Conservation (phyloP, 2,113 vertebrate genomes). For the Chloropsis cyanopogon region DNA sequence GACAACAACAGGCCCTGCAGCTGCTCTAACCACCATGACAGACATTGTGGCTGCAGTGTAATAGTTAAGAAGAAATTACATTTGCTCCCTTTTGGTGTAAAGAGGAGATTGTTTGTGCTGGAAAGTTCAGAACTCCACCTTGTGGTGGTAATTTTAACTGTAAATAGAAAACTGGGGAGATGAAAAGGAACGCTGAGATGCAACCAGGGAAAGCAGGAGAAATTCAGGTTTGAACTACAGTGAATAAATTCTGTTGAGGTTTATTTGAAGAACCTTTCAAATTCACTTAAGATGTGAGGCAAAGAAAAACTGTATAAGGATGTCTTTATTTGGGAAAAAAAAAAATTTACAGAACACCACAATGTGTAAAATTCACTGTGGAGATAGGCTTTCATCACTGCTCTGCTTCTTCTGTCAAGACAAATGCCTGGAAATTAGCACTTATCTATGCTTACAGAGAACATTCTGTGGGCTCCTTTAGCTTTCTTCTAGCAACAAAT, state of each 20-base stretch:
- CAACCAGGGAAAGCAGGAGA: neutral
- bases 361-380: neutral
- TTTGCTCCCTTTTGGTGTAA: neutral
- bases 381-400: neutral
- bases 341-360: neutral
- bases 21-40: neutral
- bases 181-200: neutral
- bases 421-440: neutral
- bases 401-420: neutral
- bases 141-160: slow-evolving; percentile 46
- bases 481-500: neutral
- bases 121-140: slow-evolving; percentile 61
- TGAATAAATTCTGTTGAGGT: neutral
- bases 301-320: neutral
- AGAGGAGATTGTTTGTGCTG: neutral
- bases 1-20: neutral
- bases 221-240: neutral
- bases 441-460: neutral
- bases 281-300: neutral
- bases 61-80: neutral
- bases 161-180: neutral
- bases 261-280: neutral
- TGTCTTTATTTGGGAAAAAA: neutral
- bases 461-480: neutral
- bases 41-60: neutral